phyloP scores from a whole-genome alignment of 2,113 vertebrate species.

The Papio anubis region DNA sequence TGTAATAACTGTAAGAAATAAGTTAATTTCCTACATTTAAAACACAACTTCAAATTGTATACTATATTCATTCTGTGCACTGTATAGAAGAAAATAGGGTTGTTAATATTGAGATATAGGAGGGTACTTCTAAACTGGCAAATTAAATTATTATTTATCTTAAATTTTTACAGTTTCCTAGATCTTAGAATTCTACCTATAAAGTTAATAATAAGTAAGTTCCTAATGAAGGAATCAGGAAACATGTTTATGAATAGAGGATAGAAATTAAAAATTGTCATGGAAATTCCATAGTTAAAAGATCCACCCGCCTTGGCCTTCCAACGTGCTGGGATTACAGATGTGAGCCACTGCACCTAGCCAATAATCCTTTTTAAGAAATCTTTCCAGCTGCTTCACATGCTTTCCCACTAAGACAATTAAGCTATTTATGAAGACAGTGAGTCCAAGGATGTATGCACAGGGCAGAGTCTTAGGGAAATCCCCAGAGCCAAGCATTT shows the following conservation, averaged over 20 bases:
- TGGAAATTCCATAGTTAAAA: background rate
- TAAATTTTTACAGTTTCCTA: background rate
- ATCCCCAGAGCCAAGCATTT: background rate
- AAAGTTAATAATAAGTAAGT: background rate
- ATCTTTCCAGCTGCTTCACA: background rate
- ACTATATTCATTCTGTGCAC: background rate
- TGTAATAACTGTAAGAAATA: background rate
- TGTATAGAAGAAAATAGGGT: background rate
- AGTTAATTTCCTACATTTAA: background rate
- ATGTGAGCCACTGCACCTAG: no score
- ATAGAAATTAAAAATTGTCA: background rate
- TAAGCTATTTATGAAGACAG: slow-evolving; percentile 2
- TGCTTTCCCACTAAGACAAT: background rate
- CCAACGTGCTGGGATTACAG: no score
- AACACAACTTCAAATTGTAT: background rate
- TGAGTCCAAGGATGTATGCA: background rate
- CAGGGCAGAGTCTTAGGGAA: background rate
- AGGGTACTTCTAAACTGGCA: background rate
- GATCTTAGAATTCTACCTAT: background rate
- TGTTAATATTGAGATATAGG: background rate
- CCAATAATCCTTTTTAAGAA: background rate
- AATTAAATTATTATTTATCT: background rate
- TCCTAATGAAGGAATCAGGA: background rate
- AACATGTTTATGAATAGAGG: background rate
- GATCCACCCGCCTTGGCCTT: background rate